Conservation (phyloP, 2,888 invertebrate genomes). For the Heteromyza rotundicornis region DNA sequence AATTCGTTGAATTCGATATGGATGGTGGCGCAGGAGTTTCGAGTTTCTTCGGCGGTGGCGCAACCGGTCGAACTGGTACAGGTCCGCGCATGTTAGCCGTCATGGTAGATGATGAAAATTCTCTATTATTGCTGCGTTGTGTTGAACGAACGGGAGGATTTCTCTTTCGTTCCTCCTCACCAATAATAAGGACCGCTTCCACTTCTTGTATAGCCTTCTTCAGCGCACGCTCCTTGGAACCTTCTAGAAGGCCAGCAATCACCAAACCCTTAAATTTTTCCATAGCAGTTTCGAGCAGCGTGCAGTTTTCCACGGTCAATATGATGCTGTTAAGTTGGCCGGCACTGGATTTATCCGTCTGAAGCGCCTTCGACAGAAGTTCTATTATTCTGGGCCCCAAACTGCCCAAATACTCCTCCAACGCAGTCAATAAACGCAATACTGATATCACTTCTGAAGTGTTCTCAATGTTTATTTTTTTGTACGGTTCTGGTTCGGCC, state of each 20-base stretch:
- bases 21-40: not conserved
- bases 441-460: slow-evolving; percentile 68
- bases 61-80: not conserved
- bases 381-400: slow-evolving; percentile 79
- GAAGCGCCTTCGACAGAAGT: slow-evolving; percentile 60
- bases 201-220: slow-evolving; percentile 74
- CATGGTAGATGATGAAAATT: not conserved
- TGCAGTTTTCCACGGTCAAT: slow-evolving; percentile 72
- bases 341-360: slow-evolving; percentile 60
- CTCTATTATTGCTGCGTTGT: slow-evolving; percentile 62
- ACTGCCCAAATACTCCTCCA: slow-evolving; percentile 81
- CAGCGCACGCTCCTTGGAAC: slow-evolving; percentile 70
- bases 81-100: slow-evolving; percentile 1
- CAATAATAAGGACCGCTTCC: slow-evolving; percentile 67
- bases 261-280: slow-evolving; percentile 66
- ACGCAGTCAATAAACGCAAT: slow-evolving; percentile 75
- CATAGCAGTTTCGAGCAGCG: slow-evolving; percentile 60
- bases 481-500: not conserved
- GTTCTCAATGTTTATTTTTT: slow-evolving; percentile 18
- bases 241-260: slow-evolving; percentile 70
- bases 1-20: not conserved
- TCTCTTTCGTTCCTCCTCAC: slow-evolving; percentile 56
- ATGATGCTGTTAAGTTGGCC: slow-evolving; percentile 74
- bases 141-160: slow-evolving; percentile 31
- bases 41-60: not conserved